Conservation (phyloP, 2,797 vertebrate species). For the Enteromius unitaeniatus region DNA sequence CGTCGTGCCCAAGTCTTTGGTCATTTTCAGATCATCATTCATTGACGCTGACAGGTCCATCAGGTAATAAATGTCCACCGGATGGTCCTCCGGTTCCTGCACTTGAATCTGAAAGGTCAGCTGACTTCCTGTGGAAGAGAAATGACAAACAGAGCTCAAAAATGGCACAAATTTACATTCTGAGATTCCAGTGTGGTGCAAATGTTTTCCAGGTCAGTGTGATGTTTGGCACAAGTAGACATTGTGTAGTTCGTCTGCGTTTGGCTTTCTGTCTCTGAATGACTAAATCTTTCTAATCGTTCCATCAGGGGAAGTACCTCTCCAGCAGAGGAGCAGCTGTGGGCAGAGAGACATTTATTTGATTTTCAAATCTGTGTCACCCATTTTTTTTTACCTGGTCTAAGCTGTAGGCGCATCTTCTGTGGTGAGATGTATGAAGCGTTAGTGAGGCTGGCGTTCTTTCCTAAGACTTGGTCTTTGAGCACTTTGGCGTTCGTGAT, state of each 20-base stretch:
- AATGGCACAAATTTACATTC: not conserved
- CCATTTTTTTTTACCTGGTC: constrained; percentile 80
- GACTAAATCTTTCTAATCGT: constrained; percentile 12
- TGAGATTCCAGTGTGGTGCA: constrained; percentile 29
- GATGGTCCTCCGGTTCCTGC: constrained; percentile 93
- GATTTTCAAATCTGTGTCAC: constrained; percentile 43
- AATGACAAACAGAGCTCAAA: constrained; percentile 7
- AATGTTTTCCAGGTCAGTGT: constrained; percentile 29
- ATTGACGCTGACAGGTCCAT: constrained; percentile 99
- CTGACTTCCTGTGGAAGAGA: constrained; percentile 78
- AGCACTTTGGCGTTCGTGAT: constrained; percentile 80
- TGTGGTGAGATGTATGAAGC: constrained; percentile 92
- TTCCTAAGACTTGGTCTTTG: constrained; percentile 80
- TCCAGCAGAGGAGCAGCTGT: not conserved
- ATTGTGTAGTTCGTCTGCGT: not conserved
- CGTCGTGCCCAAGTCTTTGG: constrained; percentile 90
- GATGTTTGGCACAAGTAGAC: not conserved
- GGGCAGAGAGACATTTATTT: constrained; percentile 32
- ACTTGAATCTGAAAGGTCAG: constrained; percentile 91
- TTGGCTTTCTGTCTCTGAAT: not conserved
- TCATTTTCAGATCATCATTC: constrained; percentile 89
- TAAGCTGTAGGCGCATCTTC: constrained; percentile 85
- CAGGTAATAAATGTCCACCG: constrained; percentile 97
- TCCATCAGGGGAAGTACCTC: constrained; percentile 20
- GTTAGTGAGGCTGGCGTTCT: constrained; percentile 73